Evolutionary conservation across 2,888 invertebrate genomes (phyloP).

Genomic region (Creontiades dilutus): DNA sequence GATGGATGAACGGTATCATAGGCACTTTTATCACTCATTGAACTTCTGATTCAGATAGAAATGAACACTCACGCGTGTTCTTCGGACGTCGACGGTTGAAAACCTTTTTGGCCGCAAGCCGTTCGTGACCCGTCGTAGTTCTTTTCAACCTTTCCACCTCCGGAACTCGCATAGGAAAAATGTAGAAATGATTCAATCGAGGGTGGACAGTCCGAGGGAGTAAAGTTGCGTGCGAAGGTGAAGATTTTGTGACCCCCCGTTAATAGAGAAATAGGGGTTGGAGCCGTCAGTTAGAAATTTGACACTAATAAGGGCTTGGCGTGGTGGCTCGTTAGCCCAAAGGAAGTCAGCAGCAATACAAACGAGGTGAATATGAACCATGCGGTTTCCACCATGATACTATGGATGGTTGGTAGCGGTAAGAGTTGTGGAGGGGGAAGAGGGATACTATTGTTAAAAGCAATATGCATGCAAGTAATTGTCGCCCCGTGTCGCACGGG

Average conservation of each 20-base stretch:
- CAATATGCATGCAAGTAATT: slow-evolving; percentile 58
- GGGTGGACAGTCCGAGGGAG: slow-evolving; percentile 38
- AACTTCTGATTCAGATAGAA: too few species aligned
- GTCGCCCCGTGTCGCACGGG: slow-evolving; percentile 37
- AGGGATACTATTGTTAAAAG: not conserved
- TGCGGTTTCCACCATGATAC: not conserved
- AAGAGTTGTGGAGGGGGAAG: not conserved
- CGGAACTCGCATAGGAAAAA: slow-evolving; percentile 22
- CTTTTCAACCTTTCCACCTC: slow-evolving; percentile 22
- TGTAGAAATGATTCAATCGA: slow-evolving; percentile 52
- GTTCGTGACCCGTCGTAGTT: slow-evolving; percentile 36
- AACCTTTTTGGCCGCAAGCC: not conserved
- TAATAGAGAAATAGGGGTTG: slow-evolving; percentile 64
- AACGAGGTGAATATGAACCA: slow-evolving; percentile 44
- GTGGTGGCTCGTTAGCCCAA: slow-evolving; percentile 65
- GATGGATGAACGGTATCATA: too few species aligned
- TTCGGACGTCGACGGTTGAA: not conserved
- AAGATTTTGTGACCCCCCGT: slow-evolving; percentile 48
- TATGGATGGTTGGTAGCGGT: not conserved
- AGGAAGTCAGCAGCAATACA: slow-evolving; percentile 35
- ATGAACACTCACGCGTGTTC: too few species aligned
- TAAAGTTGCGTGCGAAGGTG: slow-evolving; percentile 42
- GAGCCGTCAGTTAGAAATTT: slow-evolving; percentile 65
- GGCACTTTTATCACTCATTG: too few species aligned
- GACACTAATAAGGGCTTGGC: slow-evolving; percentile 69